Conservation (phyloP, 37 sponge, comb jelly and placozoan genomes). For the Agelas oroides region DNA sequence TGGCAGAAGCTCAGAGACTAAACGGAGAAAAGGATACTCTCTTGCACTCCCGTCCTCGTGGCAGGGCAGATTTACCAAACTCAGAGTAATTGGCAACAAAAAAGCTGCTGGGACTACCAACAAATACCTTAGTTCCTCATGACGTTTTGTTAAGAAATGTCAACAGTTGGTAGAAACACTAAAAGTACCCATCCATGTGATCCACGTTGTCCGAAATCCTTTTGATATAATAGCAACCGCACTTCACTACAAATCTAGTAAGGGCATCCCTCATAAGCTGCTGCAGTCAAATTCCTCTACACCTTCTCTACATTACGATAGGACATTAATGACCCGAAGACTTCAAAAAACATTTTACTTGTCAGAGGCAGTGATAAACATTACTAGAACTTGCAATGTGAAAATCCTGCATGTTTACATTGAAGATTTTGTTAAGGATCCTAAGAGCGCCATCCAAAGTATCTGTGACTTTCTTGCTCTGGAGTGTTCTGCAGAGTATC, state of each 20-base stretch:
- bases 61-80: conserved; percentile 45
- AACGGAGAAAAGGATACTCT: conserved; percentile 36
- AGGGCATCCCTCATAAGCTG: background rate
- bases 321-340: no score
- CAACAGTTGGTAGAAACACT: background rate
- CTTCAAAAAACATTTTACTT: background rate
- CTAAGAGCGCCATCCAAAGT: background rate
- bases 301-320: no score
- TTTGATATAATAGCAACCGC: conserved; percentile 44
- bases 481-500: conserved; percentile 21
- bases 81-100: conserved; percentile 61
- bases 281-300: background rate
- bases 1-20: background rate
- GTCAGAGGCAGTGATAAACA: background rate
- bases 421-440: conserved; percentile 15
- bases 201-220: conserved; percentile 45
- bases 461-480: conserved; percentile 37
- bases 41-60: conserved; percentile 12
- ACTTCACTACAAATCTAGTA: conserved; percentile 1
- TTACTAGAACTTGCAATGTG: background rate
- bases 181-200: conserved; percentile 1
- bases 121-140: background rate
- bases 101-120: conserved; percentile 17
- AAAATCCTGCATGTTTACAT: conserved; percentile 2
- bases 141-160: background rate